A percentile compares a stretch with the other conserved stretches of the same genome.
Evolutionary conservation across 2,113 vertebrate species (phyloP).

Genomic region (Paramisgurnus dabryanus): DNA sequence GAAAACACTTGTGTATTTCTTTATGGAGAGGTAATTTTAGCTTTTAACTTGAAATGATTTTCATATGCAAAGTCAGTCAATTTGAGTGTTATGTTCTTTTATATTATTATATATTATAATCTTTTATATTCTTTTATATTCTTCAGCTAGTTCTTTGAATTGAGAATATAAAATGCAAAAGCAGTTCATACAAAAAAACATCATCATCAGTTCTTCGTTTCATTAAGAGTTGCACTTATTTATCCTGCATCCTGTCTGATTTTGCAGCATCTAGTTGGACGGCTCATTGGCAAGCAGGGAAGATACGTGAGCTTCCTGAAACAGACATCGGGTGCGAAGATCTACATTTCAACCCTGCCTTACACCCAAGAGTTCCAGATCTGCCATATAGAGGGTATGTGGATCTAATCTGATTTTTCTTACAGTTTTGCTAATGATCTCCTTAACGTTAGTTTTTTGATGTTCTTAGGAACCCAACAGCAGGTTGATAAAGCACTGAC

Average conservation of each 20-base stretch:
- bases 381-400: constrained; percentile 96
- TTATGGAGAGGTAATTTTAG: too few relatives aligned
- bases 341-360: constrained; percentile 93
- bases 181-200: too few relatives aligned
- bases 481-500: constrained; percentile 91
- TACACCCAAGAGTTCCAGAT: constrained; percentile 94
- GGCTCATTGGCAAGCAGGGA: constrained; percentile 93
- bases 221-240: neutral
- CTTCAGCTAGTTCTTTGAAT: too few relatives aligned
- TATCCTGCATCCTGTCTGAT: neutral
- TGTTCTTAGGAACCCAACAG: constrained; percentile 79
- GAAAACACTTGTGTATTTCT: too few relatives aligned
- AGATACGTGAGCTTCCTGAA: constrained; percentile 92
- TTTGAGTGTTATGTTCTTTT: too few relatives aligned
- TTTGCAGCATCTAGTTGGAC: constrained; percentile 87
- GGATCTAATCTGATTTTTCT: neutral
- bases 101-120: too few relatives aligned
- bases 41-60: too few relatives aligned
- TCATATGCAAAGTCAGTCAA: too few relatives aligned
- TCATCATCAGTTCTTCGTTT: too few relatives aligned
- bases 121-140: too few relatives aligned
- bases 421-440: neutral
- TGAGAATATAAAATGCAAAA: too few relatives aligned
- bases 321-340: constrained; percentile 93
- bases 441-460: neutral